Evolutionary conservation across 2,113 vertebrate genomes (phyloP).

Genomic region (Marmota flaviventris): DNA sequence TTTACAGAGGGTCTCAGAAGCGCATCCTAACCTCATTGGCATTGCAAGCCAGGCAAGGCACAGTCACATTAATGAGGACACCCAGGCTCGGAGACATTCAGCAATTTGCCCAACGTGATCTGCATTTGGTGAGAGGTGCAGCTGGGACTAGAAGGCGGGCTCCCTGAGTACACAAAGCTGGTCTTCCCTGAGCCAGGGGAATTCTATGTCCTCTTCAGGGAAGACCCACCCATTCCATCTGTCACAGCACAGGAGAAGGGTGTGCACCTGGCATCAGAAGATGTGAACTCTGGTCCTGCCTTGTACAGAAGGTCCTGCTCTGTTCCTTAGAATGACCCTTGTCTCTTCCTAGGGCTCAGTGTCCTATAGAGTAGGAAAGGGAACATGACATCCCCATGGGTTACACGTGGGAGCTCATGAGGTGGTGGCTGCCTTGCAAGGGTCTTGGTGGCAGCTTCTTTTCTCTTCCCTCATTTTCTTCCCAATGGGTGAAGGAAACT

Average conservation of each 20-base stretch:
- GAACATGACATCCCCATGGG: too few relatives aligned
- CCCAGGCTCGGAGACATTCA: background rate
- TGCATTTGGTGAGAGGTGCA: background rate
- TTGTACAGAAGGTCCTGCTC: background rate
- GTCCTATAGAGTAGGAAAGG: background rate
- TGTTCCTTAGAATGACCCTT: background rate
- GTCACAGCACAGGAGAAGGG: background rate
- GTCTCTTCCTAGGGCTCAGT: background rate
- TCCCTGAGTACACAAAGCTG: fast-evolving
- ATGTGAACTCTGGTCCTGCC: background rate
- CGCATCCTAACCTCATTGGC: background rate
- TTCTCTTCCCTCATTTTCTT: background rate
- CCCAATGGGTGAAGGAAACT: background rate
- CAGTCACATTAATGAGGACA: background rate
- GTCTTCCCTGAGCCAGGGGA: background rate
- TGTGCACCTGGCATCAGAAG: background rate
- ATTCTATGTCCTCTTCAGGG: background rate
- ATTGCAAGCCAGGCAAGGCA: background rate
- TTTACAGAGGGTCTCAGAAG: background rate
- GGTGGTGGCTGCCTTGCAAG: background rate
- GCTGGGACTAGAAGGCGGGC: background rate
- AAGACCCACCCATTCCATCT: background rate
- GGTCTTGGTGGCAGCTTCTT: fast-evolving
- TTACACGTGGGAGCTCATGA: background rate
- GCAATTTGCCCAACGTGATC: background rate